These are phyloP conservation scores for Malurus elegans DNA, from an alignment of 2,113 vertebrate species.

Conservation along the genomic window DNA sequence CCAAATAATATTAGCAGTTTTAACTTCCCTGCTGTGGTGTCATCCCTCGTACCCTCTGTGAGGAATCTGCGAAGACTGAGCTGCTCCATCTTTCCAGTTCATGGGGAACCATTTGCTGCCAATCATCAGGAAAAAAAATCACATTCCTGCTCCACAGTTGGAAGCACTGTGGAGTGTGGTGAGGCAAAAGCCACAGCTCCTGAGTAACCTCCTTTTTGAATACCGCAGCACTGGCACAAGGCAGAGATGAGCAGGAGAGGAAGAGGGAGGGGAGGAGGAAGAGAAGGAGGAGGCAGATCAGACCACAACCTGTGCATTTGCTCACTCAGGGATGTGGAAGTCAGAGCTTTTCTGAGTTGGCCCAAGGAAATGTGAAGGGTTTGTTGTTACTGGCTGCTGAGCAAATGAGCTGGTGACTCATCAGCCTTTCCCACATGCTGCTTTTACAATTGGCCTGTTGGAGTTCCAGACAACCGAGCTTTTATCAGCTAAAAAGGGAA, in stretches of 20 bases:
- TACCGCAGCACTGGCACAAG: neutral
- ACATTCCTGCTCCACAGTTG: neutral
- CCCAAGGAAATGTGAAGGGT: neutral
- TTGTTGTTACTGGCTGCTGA: neutral
- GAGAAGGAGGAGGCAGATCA: neutral
- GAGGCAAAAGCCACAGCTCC: neutral
- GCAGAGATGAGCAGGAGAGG: neutral
- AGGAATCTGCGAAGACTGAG: neutral
- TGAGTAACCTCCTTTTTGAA: neutral
- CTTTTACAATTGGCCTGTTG: conserved; percentile 25
- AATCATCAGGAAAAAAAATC: neutral
- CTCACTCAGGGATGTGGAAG: neutral
- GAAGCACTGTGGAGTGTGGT: neutral
- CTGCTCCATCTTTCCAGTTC: neutral
- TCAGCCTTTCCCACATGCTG: neutral
- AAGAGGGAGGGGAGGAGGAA: neutral
- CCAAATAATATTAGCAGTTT: conserved; percentile 36
- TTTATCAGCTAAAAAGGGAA: conserved; percentile 44
- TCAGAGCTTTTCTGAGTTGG: neutral
- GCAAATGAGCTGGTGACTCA: conserved; percentile 14
- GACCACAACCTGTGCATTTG: rapidly evolving
- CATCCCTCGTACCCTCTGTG: rapidly evolving
- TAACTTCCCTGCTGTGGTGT: conserved; percentile 21
- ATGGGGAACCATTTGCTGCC: neutral
- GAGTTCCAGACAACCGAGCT: conserved; percentile 13